These are phyloP conservation scores for Atlantisia rogersi DNA, from an alignment of 2,113 vertebrate genomes.

Conservation along the genomic window DNA sequence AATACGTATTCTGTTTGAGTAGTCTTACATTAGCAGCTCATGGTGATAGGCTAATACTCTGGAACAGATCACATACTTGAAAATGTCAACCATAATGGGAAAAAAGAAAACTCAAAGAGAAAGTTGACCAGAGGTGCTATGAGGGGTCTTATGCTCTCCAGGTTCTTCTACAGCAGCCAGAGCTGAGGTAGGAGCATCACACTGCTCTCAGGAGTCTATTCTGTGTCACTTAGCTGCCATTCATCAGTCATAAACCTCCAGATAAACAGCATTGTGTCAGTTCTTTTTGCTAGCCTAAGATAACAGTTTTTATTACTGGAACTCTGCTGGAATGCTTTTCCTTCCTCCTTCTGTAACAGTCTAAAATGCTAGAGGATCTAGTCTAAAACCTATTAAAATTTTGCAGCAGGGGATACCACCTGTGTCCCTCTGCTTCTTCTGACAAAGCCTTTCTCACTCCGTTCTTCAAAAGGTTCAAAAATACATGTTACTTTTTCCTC, in stretches of 20 bases:
- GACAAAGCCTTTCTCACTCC: neutral
- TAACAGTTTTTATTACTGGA: constrained; percentile 52
- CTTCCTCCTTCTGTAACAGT: neutral
- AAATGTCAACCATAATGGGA: constrained; percentile 24
- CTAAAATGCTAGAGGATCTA: constrained; percentile 4
- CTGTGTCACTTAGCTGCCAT: constrained; percentile 5
- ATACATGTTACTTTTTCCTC: no score
- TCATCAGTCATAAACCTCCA: constrained; percentile 5
- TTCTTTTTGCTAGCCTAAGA: constrained; percentile 50
- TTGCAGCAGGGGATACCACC: constrained; percentile 19
- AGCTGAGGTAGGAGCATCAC: neutral
- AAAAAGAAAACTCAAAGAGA: neutral
- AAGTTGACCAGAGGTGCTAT: neutral
- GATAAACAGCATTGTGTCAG: constrained; percentile 3
- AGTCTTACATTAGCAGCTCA: neutral
- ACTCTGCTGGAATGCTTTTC: constrained; percentile 40
- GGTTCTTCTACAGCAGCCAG: neutral
- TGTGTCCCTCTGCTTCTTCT: neutral
- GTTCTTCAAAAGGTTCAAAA: neutral
- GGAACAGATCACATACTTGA: neutral
- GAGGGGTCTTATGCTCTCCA: neutral
- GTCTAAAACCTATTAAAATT: constrained; percentile 19
- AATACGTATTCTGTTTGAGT: neutral
- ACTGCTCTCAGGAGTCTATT: neutral
- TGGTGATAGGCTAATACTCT: neutral